Conservation (phyloP, 2,888 invertebrate species). For the Tenthredo distinguenda region DNA sequence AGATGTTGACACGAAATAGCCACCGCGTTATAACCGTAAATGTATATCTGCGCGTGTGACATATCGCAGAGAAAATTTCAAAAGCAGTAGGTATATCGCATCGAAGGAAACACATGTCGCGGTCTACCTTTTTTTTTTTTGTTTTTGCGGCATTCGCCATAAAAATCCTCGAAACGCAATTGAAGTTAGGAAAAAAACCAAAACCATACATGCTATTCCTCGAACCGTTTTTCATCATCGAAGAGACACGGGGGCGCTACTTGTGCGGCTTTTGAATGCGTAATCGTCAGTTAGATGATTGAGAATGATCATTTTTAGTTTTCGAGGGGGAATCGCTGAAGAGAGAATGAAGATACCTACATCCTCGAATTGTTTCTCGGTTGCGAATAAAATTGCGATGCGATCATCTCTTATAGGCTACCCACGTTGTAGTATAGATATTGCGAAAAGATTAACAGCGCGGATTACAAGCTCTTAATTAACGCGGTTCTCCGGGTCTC, state of each 20-base stretch:
- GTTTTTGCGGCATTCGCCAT: no score
- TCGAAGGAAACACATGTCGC: not conserved
- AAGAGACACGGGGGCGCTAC: not conserved
- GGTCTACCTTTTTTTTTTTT: no score
- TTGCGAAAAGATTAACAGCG: slow-evolving; percentile 32
- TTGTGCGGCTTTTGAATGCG: no score
- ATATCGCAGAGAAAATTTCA: not conserved
- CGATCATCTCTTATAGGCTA: not conserved
- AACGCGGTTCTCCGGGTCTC: not conserved
- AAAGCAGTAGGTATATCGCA: not conserved
- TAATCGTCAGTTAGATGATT: no score
- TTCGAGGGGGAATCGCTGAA: not conserved
- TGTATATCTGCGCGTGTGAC: not conserved
- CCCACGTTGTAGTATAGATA: slow-evolving; percentile 26
- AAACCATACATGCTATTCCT: not conserved
- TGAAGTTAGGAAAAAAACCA: no score
- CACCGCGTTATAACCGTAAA: slow-evolving; percentile 28
- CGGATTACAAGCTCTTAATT: slow-evolving; percentile 49
- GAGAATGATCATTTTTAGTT: no score
- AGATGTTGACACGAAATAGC: slow-evolving; percentile 46
- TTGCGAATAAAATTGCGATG: not conserved
- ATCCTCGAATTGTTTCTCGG: not conserved
- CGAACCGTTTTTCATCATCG: not conserved
- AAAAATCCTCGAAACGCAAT: no score
- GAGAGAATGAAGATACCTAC: not conserved